Conservation (phyloP, 1,140 invertebrate genomes). For the Drosophila yakuba region DNA sequence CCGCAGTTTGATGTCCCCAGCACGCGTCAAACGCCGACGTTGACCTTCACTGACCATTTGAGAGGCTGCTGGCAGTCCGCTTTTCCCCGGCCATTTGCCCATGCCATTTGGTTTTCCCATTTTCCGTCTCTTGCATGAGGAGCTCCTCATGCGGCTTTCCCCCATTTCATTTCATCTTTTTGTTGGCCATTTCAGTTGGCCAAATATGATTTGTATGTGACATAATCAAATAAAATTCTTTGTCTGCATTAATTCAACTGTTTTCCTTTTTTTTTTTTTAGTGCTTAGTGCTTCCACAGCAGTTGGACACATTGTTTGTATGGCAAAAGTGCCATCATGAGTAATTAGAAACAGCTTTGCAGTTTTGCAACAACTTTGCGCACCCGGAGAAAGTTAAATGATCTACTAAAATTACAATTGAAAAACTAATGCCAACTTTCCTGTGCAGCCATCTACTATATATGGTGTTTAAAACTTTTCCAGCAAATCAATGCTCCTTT, state of each 20-base stretch:
- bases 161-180: not conserved
- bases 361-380: not conserved
- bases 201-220: constrained; percentile 42
- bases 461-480: not conserved
- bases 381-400: not conserved
- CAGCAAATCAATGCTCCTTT: not conserved
- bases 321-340: not conserved
- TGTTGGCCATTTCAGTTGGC: constrained; percentile 8
- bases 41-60: constrained; percentile 73
- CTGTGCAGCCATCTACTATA: not conserved
- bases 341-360: not conserved
- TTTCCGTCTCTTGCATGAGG: constrained; percentile 15
- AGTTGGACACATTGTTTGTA: not conserved
- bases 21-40: constrained; percentile 33
- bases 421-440: constrained; percentile 5
- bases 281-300: not conserved
- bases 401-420: constrained; percentile 8
- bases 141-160: constrained; percentile 10
- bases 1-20: constrained; percentile 34
- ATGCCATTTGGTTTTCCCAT: not conserved
- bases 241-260: constrained; percentile 4
- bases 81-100: constrained; percentile 1
- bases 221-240: constrained; percentile 33
- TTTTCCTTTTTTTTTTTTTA: constrained; percentile 1
- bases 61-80: constrained; percentile 21